Evolutionary conservation across 2,797 vertebrate genomes (phyloP).

Genomic region (Amphiprion clarkii): DNA sequence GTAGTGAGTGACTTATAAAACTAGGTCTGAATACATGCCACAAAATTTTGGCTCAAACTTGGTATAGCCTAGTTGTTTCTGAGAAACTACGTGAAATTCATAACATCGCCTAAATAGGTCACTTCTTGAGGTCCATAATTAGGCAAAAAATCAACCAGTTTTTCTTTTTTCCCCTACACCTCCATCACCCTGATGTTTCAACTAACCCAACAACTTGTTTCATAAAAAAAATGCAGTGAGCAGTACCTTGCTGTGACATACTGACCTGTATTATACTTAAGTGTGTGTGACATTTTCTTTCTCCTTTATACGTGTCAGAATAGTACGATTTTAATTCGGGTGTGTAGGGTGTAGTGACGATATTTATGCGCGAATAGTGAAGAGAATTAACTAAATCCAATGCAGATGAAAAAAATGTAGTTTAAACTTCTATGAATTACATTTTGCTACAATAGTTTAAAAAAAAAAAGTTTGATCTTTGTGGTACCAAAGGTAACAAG

Average conservation of each 20-base stretch:
- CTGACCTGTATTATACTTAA: no score
- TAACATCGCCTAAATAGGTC: constrained; percentile 50
- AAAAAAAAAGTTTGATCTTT: no score
- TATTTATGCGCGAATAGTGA: not conserved
- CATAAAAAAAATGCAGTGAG: not conserved
- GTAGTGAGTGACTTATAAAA: constrained; percentile 56
- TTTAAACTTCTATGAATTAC: not conserved
- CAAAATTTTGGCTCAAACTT: constrained; percentile 41
- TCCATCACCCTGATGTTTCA: not conserved
- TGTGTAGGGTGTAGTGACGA: not conserved
- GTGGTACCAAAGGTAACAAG: no score
- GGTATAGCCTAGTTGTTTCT: constrained; percentile 40
- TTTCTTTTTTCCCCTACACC: not conserved
- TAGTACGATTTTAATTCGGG: not conserved
- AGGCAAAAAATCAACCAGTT: constrained; percentile 25
- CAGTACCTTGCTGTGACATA: no score
- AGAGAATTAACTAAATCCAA: no score
- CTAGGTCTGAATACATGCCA: constrained; percentile 56
- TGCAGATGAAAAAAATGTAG: no score
- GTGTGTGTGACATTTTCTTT: no score
- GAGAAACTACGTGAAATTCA: constrained; percentile 39
- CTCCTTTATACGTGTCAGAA: no score
- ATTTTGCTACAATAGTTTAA: not conserved
- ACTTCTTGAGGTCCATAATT: constrained; percentile 49
- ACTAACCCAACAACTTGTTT: not conserved